Evolutionary conservation across 2,888 invertebrate species (phyloP), one percentile per base, ranked within the genome.

Genomic region (Andrena camellia): DNA sequence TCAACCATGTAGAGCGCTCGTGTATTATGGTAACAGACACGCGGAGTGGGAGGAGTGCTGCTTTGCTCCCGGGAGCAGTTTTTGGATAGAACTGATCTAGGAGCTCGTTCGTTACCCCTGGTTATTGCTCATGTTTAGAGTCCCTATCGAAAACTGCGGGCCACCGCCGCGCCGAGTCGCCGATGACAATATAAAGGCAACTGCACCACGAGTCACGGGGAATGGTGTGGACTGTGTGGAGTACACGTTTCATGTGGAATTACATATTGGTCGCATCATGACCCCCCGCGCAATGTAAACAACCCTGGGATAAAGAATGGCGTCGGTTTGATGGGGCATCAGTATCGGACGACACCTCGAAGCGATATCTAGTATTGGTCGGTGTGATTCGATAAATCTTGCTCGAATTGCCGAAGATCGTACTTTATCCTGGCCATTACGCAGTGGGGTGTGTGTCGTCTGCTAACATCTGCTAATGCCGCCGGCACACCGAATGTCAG

Each of bases 401-500:
- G 26, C 13, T 6, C 20, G n/a, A 26, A 31, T 42, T 23, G 10
- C 48, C 42, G 17, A 78, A n/a, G 54, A 35, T 60, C 42, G 33
- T 71, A 23, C 6, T 67, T 71, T 71, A 20, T 29, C 31, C 48
- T 63, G 62, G 42, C 29, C 52, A 20, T 0, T 50, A 33, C 29
- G 20, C 23, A 50, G 48, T 54, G 20, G 6, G 42, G 54, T 20
- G 6, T 17, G 23, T 26, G 3, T 54, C 33, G 23, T 52, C 63
- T 57, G 42, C 60, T 52, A 59, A 63, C 66, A 73, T 81, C 78
- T 73, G 73, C 42, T 68, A 54, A 66, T 57, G 78, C 67, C 70
- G 54, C 52, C 42, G 83, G 66, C 72, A 70, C 72, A 73, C 77
- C 70, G 54, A 77, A 73, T 64, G 73, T 83, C 70, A n/a, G 13